Base-by-base conservation (phyloP, 53 echinoderm and acorn worm species). In the Echinometra lucunter region DNA sequence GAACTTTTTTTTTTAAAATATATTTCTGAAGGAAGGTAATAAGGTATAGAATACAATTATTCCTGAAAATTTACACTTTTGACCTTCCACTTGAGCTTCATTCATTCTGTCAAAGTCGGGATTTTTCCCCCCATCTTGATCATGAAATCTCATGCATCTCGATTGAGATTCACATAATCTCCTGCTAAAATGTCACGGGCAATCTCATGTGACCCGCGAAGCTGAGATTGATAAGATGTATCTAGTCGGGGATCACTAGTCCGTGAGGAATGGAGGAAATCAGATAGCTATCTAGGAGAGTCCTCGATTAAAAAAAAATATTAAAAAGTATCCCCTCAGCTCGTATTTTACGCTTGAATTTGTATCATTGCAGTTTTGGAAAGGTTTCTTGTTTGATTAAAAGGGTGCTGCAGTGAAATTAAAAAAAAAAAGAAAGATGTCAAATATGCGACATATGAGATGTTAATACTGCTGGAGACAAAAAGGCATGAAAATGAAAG, bases 231-330 rank as follows among this genome's bases (percentile, higher is more conserved):
- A 38, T 78, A 78, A 78, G 38, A 19, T 6, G 19, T 30, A 78
- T 78, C 78, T 78, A 78, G 78, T 78, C 78, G 78, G 78, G 78
- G 78, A 78, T 78, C 78, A 53, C 53, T 21, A 40, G 78, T 23
- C 78, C 78, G 42, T 35, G 16, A 78, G 78, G 78, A 78, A 78
- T 78, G 9, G 30, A 19, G 78, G 78, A 78, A 78, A 78, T 78
- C 78, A 78, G 78, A 78, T 78, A 42, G 78, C 78, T 6, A 78
- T 38, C 78, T n/a, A n/a, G 4, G 17, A 38, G 38, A 42, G 42
- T 78, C 38, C 35, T 38, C 19, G 78, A 78, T 78, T 63, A 63
- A 63, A 63, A 63, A 63, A 4, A 19, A 56, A 56, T 9, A 56
- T 56, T 7, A 35, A 35, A 74, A 12, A 40, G 42, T 78, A 40